phyloP scores from a whole-genome alignment of 2,888 invertebrate genomes.

The Clanis bilineata region DNA sequence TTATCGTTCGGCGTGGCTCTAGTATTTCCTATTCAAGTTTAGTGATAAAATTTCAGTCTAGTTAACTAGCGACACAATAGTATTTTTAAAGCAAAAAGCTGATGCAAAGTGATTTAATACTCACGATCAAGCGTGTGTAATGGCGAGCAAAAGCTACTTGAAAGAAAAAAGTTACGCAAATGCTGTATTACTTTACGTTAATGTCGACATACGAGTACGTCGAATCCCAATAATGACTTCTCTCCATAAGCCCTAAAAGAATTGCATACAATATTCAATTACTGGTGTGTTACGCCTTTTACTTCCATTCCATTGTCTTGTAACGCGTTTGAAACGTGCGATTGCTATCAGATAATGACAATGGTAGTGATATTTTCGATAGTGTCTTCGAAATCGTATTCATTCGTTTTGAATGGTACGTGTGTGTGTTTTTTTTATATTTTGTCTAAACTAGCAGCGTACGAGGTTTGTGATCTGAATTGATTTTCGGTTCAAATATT shows the following conservation, averaged over 20 bases:
- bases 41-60: no score
- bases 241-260: background rate
- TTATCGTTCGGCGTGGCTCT: background rate
- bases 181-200: no score
- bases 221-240: background rate
- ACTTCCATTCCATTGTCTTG: constrained; percentile 22
- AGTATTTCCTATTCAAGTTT: constrained; percentile 6
- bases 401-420: background rate
- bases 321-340: constrained; percentile 16
- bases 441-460: background rate
- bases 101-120: no score
- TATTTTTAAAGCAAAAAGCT: no score
- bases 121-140: no score
- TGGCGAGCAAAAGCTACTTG: no score
- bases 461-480: background rate
- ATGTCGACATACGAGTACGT: no score
- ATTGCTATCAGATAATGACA: constrained; percentile 22
- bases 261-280: constrained; percentile 22
- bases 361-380: background rate
- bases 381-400: background rate
- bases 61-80: no score
- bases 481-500: constrained; percentile 7
- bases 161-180: no score
- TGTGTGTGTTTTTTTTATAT: background rate
- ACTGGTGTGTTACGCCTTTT: constrained; percentile 22